These are phyloP conservation scores for Philopotamus ludificatus DNA, from an alignment of 1,140 invertebrate genomes.

Conservation along the genomic window DNA sequence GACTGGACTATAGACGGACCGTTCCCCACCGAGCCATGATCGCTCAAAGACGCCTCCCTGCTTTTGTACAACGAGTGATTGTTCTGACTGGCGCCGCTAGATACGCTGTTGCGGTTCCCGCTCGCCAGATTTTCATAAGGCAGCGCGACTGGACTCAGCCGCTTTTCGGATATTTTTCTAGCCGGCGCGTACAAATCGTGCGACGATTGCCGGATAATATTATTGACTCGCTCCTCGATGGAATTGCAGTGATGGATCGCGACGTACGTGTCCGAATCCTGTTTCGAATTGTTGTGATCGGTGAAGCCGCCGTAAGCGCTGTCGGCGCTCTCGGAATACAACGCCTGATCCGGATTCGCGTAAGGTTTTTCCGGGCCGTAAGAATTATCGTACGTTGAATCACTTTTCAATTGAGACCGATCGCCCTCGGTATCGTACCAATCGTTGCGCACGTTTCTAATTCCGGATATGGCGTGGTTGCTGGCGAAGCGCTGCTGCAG, in stretches of 20 bases:
- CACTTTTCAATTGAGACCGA: constrained; percentile 38
- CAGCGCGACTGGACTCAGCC: constrained; percentile 35
- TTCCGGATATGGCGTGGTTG: constrained; percentile 44
- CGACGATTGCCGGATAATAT: constrained; percentile 32
- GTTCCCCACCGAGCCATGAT: constrained; percentile 28
- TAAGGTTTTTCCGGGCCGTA: constrained; percentile 26
- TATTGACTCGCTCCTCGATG: constrained; percentile 38
- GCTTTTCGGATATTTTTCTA: constrained; percentile 20
- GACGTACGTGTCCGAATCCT: constrained; percentile 8
- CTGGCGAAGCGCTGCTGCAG: constrained; percentile 55
- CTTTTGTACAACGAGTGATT: constrained; percentile 43
- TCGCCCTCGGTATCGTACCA: constrained; percentile 35
- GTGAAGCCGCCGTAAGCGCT: constrained; percentile 38
- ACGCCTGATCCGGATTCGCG: constrained; percentile 46
- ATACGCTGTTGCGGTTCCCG: constrained; percentile 43
- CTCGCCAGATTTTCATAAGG: constrained; percentile 44
- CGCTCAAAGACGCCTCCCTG: constrained; percentile 45
- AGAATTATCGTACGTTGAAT: constrained; percentile 41
- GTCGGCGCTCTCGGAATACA: constrained; percentile 50
- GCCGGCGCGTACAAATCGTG: constrained; percentile 32
- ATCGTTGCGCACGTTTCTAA: constrained; percentile 14
- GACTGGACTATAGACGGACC: neutral
- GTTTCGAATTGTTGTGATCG: constrained; percentile 16
- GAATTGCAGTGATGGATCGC: constrained; percentile 1
- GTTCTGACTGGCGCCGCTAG: constrained; percentile 43